Conservation (phyloP, 1,140 invertebrate genomes). For the Drosophila miranda region DNA sequence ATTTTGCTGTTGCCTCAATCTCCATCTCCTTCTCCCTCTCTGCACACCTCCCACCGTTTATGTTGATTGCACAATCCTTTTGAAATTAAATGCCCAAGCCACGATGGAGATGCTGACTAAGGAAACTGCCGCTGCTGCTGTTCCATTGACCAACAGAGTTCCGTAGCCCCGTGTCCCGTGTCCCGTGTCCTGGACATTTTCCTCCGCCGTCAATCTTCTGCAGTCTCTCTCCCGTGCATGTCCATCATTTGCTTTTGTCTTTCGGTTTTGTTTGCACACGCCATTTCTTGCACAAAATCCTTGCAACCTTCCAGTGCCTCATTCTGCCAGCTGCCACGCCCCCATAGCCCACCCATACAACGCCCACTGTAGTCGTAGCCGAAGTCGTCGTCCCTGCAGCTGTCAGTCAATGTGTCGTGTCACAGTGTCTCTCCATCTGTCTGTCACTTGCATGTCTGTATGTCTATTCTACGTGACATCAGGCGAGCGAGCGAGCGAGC, state of each 20-base stretch:
- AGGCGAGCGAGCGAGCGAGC: slow-evolving; percentile 57
- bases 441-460: slow-evolving; percentile 79
- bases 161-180: too few species aligned
- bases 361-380: slow-evolving; percentile 20
- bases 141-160: slow-evolving; percentile 40
- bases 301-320: slow-evolving; percentile 38
- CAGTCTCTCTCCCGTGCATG: slow-evolving; percentile 32
- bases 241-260: slow-evolving; percentile 77
- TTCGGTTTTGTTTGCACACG: slow-evolving; percentile 75
- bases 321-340: slow-evolving; percentile 42
- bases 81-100: slow-evolving; percentile 43
- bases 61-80: slow-evolving; percentile 36
- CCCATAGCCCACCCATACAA: slow-evolving; percentile 1
- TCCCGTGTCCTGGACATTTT: too few species aligned
- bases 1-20: background rate
- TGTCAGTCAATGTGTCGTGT: slow-evolving; percentile 82
- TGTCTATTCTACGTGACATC: slow-evolving; percentile 82
- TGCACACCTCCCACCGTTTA: background rate
- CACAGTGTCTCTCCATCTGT: slow-evolving; percentile 81
- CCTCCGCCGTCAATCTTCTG: too few species aligned
- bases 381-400: slow-evolving; percentile 62
- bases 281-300: slow-evolving; percentile 76
- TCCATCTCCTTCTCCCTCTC: background rate
- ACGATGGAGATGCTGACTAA: slow-evolving; percentile 19
- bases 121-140: slow-evolving; percentile 9